phyloP scores from a whole-genome alignment of 2,888 invertebrate genomes.

The Philopedon plagiatum region DNA sequence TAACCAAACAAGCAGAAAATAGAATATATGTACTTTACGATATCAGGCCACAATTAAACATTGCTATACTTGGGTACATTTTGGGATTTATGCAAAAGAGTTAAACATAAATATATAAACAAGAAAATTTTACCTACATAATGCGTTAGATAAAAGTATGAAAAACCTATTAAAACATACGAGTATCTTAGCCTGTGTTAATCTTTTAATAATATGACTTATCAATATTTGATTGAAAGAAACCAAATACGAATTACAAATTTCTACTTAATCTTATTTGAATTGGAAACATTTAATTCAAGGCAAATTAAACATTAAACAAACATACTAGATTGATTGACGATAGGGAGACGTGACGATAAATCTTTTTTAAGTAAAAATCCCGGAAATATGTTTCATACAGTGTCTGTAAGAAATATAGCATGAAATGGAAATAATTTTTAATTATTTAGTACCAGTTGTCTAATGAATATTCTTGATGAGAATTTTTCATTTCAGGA shows the following conservation, averaged over 20 bases:
- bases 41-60: no score
- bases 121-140: not conserved
- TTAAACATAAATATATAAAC: not conserved
- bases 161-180: not conserved
- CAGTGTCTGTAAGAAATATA: no score
- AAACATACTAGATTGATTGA: slow-evolving; percentile 17
- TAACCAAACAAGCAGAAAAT: no score
- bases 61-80: no score
- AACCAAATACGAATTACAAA: slow-evolving; percentile 13
- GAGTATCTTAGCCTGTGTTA: not conserved
- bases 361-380: not conserved
- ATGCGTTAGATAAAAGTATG: not conserved
- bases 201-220: slow-evolving; percentile 15
- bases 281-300: slow-evolving; percentile 11
- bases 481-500: no score
- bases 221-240: slow-evolving; percentile 1
- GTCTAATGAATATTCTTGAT: no score
- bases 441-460: no score
- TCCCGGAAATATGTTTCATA: not conserved
- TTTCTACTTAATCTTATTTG: slow-evolving; percentile 7
- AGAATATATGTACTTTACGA: no score
- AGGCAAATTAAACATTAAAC: slow-evolving; percentile 12
- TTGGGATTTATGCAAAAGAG: not conserved
- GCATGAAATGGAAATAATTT: no score
- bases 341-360: not conserved